Percentiles rank a stretch among this genome's conserved stretches.
phyloP scores from a whole-genome alignment of 2,113 vertebrate species.

The Microtus ochrogaster region DNA sequence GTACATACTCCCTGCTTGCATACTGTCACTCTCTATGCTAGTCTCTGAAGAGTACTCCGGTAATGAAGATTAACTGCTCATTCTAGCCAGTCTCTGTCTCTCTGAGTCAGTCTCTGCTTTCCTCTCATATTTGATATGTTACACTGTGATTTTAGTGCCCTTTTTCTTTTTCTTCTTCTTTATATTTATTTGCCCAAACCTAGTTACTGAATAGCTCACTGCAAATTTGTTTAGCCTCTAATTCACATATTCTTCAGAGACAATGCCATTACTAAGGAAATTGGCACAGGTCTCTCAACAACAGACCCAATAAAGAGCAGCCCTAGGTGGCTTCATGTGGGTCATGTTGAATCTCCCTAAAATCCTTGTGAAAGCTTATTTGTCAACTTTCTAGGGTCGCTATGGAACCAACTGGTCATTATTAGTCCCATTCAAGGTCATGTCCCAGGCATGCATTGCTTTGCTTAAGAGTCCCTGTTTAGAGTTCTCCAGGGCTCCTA shows the following conservation, averaged over 20 bases:
- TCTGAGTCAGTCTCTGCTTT: neutral
- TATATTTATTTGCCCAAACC: neutral
- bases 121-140: neutral
- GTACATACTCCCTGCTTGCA: neutral
- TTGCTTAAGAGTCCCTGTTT: neutral
- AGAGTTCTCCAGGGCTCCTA: neutral
- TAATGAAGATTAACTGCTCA: slow-evolving; percentile 19
- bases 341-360: neutral
- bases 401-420: neutral
- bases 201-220: neutral
- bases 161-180: neutral
- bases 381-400: neutral
- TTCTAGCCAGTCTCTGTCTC: neutral
- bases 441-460: neutral
- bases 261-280: neutral
- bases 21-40: neutral
- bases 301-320: neutral
- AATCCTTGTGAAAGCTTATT: neutral
- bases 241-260: neutral
- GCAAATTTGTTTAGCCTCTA: neutral
- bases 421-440: neutral
- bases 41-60: neutral
- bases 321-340: neutral
- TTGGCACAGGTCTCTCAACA: neutral
- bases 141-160: neutral